These are phyloP conservation scores for Xenus cinereus DNA, from an alignment of 2,113 vertebrate species.

Conservation along the genomic window DNA sequence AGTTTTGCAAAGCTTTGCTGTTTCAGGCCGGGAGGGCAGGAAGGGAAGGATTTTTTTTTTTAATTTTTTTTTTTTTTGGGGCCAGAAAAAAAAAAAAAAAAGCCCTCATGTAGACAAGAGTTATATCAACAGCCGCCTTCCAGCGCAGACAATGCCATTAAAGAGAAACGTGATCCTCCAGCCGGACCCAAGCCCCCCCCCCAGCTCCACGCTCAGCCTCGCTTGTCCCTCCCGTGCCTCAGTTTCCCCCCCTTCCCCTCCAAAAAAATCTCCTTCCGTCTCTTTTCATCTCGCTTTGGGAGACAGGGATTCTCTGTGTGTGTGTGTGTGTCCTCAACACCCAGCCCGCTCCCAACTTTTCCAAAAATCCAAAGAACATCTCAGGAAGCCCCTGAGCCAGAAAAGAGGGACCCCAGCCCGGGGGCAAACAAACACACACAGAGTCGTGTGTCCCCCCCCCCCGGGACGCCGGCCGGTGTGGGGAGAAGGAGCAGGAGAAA, in stretches of 20 bases:
- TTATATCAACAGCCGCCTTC: slow-evolving; percentile 27
- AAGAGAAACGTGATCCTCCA: slow-evolving; percentile 9
- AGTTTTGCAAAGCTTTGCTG: slow-evolving; percentile 49
- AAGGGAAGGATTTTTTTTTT: slow-evolving; percentile 35
- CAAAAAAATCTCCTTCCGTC: not conserved
- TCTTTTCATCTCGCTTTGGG: not conserved
- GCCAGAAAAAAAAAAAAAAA: not conserved
- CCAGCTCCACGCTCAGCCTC: not conserved
- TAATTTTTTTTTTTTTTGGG: no score
- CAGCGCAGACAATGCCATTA: slow-evolving; percentile 36
- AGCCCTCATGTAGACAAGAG: slow-evolving; percentile 40
- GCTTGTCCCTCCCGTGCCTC: not conserved
- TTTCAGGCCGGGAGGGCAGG: slow-evolving; percentile 61
- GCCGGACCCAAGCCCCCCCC: not conserved
- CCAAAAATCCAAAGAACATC: not conserved
- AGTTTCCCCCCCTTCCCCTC: not conserved
- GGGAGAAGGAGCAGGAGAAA: not conserved
- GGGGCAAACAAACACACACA: not conserved
- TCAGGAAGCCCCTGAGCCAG: not conserved
- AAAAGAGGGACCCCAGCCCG: not conserved
- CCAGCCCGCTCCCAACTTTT: not conserved
- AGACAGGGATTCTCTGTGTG: no score
- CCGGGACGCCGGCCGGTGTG: not conserved
- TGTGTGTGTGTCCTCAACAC: accelerated
- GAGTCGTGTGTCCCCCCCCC: no score